Conservation (phyloP, 1,140 invertebrate species). For the Nephotettix cincticeps region DNA sequence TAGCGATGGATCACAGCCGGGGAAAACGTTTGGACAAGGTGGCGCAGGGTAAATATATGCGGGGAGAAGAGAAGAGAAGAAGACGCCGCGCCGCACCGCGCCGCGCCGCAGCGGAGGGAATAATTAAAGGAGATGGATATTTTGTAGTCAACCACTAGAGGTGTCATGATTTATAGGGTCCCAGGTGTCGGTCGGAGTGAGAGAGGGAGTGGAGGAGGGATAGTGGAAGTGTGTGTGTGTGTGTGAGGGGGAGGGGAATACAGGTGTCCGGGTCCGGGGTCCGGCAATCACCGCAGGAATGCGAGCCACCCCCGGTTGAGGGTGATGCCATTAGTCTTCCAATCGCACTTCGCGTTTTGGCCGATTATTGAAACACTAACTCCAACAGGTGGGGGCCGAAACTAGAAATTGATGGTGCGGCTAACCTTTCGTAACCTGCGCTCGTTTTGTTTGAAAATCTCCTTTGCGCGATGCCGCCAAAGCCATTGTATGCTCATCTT, state of each 20-base stretch:
- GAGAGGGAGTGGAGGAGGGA: background rate
- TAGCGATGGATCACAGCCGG: too few relatives aligned
- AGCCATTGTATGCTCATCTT: conserved; percentile 8
- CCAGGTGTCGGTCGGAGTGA: conserved; percentile 3
- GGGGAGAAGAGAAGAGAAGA: background rate
- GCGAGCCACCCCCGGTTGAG: background rate
- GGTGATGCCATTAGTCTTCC: conserved; percentile 1
- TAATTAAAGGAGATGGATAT: conserved; percentile 22
- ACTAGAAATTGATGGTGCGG: conserved; percentile 20
- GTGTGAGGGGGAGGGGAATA: background rate
- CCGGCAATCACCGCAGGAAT: conserved; percentile 7
- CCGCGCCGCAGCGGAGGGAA: background rate
- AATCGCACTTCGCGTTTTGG: background rate
- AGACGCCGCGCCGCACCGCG: background rate
- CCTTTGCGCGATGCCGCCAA: background rate
- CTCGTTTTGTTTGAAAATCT: conserved; percentile 1
- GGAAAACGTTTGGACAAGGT: background rate
- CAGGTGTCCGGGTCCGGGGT: too few relatives aligned
- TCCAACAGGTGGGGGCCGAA: conserved; percentile 7
- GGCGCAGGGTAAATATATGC: conserved; percentile 1
- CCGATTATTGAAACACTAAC: conserved; percentile 14
- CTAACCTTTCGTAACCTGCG: conserved; percentile 15
- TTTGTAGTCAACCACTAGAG: conserved; percentile 7
- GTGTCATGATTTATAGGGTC: conserved; percentile 13
- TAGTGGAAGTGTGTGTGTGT: too few relatives aligned